phyloP scores from a whole-genome alignment of 2,113 vertebrate species.

The Cervus canadensis region DNA sequence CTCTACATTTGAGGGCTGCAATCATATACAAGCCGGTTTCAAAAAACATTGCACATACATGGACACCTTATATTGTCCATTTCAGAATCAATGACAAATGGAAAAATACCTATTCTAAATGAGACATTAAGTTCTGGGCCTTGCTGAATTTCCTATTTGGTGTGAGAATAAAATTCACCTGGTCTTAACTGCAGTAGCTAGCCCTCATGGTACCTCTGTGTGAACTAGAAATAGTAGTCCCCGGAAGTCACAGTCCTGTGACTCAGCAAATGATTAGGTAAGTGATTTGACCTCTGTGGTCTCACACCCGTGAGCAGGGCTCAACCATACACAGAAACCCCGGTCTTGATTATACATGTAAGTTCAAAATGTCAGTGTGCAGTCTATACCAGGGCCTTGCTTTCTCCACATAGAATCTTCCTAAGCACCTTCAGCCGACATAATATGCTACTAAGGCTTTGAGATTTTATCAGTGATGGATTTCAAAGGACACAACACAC shows the following conservation, averaged over 20 bases:
- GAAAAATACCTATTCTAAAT: slow-evolving; percentile 24
- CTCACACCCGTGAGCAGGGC: neutral
- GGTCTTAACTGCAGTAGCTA: neutral
- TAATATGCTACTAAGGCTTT: slow-evolving; percentile 23
- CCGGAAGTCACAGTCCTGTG: neutral
- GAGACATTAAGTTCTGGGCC: neutral
- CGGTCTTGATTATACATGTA: neutral
- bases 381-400: neutral
- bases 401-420: neutral
- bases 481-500: slow-evolving; percentile 43
- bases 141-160: slow-evolving; percentile 15
- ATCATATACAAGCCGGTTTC: neutral
- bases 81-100: slow-evolving; percentile 19
- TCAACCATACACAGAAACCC: neutral
- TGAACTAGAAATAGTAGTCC: neutral
- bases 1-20: neutral
- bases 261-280: neutral
- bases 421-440: neutral
- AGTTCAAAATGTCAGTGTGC: neutral
- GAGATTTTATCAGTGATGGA: slow-evolving; percentile 21
- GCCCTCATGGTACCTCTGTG: neutral
- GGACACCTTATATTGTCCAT: neutral
- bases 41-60: neutral
- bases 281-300: neutral
- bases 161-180: slow-evolving; percentile 23